Conservation (phyloP, 2,797 vertebrate genomes). For the Harpia harpyja region DNA sequence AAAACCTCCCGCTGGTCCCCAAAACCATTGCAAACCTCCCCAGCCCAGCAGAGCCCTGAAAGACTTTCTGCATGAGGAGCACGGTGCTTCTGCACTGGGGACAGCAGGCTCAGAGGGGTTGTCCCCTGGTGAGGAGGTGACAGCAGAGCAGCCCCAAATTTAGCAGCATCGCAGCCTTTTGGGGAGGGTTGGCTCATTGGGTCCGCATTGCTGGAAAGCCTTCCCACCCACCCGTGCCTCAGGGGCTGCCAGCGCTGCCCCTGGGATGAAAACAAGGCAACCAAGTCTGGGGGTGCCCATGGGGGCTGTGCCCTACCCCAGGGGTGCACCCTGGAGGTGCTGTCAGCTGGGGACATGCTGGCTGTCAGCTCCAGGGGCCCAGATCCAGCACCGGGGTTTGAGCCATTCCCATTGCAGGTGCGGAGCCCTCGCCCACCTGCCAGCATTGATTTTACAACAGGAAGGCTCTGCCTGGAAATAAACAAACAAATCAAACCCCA, state of each 20-base stretch:
- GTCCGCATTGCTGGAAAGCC: neutral
- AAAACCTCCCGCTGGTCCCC: rapidly evolving
- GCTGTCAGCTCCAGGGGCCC: neutral
- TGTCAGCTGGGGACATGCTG: neutral
- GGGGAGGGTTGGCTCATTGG: neutral
- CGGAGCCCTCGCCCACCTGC: rapidly evolving
- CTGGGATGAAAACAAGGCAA: neutral
- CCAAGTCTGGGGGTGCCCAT: neutral
- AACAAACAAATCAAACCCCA: neutral
- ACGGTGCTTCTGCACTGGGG: neutral
- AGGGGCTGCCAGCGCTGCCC: neutral
- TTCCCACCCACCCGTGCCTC: neutral
- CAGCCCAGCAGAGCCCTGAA: neutral
- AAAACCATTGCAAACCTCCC: neutral
- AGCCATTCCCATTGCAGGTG: neutral
- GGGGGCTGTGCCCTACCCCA: neutral
- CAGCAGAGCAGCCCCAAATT: neutral
- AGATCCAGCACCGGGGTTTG: neutral
- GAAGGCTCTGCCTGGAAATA: neutral
- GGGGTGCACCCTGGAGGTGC: neutral
- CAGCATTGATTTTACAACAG: neutral
- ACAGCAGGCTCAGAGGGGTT: neutral
- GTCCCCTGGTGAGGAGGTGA: neutral
- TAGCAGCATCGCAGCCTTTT: neutral
- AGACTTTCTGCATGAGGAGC: neutral